Base-by-base conservation (phyloP, 2,888 invertebrate species). In the Ectropis crepuscularia region DNA sequence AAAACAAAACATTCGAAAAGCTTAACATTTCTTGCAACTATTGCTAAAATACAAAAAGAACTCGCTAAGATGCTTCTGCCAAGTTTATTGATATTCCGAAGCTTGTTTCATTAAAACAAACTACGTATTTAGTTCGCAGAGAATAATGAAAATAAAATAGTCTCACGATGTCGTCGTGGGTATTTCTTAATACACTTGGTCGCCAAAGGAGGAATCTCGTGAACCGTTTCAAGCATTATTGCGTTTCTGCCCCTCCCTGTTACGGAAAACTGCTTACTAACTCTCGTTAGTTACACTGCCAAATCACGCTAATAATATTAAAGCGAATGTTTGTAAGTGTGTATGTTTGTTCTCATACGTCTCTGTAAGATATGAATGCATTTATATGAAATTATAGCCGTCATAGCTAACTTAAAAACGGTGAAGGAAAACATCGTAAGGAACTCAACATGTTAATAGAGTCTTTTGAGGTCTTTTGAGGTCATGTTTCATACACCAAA, bases 181-280 rank as follows among this genome's bases (percentile, higher is more conserved):
- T 75, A 80, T 81, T 81, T 80, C 78, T 78, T 81, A 81, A 83
- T 82, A 80, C 78, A 79, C 78, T 77, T 72, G 74, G 69, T 73
- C 73, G 75, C 69, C 74, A 77, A 77, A 76, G 79, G 79, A 81
- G 77, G 77, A 81, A 81, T 79, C 74, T 69, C 69, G 70, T 75
- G 74, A 71, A 72, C 76, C 75, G 74, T 80, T 80, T 78, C 59
- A 67, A 63, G 63, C 62, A 68, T 71, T 71, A 68, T 81, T 78
- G 74, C 80, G 75, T 74, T 78, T 69, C 59, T 68, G 67, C 69
- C 70, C 71, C 62, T 57, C 66, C 69, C 68, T 71, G 68, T 70
- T 63, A 74, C 68, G 70, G 70, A 68, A 72, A 71, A 67, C 68
- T 70, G 69, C 69, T 73, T 70, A 69, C 70, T 71, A 69, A 66